Evolutionary conservation across 2,797 vertebrate genomes (phyloP), one percentile per base, ranked within the genome.

Genomic region (Eptatretus atami): DNA sequence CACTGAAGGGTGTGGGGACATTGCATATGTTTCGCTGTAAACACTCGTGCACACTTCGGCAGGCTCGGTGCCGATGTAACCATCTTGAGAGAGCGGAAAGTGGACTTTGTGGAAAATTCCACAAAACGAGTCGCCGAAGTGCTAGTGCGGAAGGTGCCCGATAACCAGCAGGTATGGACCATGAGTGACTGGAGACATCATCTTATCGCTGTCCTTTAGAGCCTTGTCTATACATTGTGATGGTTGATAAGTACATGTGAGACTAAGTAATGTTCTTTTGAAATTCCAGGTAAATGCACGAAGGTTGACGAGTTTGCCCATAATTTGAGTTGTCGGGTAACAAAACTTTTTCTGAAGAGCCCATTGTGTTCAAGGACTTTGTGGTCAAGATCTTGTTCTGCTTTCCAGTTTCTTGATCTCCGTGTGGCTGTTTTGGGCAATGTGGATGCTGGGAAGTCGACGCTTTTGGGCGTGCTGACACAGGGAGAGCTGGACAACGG

Each of bases 401-500:
- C 31, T 44, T 44, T 44, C n/a, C 72, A 93, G 87, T 94, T 95
- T 69, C 72, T 95, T 72, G 88, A 95, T 72, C 79, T 93, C 66
- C 82, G 87, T 11, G 88, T 95, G 68, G 87, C 85, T 1, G 85
- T 93, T 53, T 74, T 95, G 67, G 88, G 88, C n/a, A 93, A 95
- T 1, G 88, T 93, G 71, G 88, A 95, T 74, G 85, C 87, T 0
- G 88, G 88, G 55, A 94, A 95, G 73, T 92, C 86, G 2, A 95
- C 87, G 4, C 75, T 95, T 53, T 74, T 94, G 67, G 88, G 88
- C 2, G 88, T 95, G 64, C 75, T 95, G 72, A 94, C 88, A 0
- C 88, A 94, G 73, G 88, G 88, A 13, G 88, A 94, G 71, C 76
- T 95, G 72, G 88, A 95, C 75, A 95, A 94, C 0, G 88, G 88